Evolutionary conservation across 2,797 vertebrate species (phyloP).

Genomic region (Acanthornis magna): DNA sequence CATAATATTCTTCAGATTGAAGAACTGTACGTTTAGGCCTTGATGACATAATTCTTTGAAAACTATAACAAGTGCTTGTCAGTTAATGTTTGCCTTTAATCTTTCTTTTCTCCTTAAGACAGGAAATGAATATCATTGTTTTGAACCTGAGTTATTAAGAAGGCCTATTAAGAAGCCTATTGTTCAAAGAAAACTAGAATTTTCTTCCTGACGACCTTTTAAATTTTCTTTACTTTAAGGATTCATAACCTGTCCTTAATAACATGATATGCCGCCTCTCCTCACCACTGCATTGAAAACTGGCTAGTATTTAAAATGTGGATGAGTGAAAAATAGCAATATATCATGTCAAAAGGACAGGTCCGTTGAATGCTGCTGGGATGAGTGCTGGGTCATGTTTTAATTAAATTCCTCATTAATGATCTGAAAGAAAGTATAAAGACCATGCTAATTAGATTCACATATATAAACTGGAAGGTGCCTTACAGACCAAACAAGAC

Average conservation of each 20-base stretch:
- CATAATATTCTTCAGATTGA: neutral
- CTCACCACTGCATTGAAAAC: neutral
- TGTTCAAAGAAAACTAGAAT: neutral
- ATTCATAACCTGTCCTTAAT: neutral
- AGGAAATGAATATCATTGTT: neutral
- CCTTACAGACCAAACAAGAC: neutral
- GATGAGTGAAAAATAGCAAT: neutral
- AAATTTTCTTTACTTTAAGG: neutral
- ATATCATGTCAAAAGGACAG: neutral
- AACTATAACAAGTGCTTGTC: neutral
- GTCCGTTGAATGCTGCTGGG: neutral
- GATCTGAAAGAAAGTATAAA: neutral
- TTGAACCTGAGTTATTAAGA: neutral
- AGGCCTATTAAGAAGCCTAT: neutral
- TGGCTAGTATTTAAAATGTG: neutral
- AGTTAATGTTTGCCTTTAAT: neutral
- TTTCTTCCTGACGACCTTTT: neutral
- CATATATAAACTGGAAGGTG: neutral
- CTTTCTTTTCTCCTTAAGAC: neutral
- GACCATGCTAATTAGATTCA: neutral
- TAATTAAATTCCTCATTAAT: constrained; percentile 28
- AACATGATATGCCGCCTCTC: neutral
- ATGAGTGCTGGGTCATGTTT: neutral
- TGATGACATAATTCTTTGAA: neutral
- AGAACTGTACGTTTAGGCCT: neutral